Conservation (phyloP, 2,888 invertebrate species). For the Mechanitis mazaeus region DNA sequence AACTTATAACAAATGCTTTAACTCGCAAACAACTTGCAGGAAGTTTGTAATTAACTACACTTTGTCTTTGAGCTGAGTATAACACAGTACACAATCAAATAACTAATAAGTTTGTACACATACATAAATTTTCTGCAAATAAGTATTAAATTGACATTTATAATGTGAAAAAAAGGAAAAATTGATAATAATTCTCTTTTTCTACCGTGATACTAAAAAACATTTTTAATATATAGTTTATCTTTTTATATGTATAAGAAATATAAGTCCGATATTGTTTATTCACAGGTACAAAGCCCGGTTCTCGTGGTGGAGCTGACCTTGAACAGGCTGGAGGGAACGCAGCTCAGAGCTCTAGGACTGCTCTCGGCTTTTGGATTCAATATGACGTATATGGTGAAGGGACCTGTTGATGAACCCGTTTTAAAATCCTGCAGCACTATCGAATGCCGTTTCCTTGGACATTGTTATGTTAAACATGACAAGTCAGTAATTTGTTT, state of each 20-base stretch:
- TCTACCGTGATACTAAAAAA: too few relatives aligned
- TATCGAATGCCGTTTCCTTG: constrained; percentile 88
- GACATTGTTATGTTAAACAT: constrained; percentile 84
- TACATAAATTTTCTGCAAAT: too few relatives aligned
- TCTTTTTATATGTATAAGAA: too few relatives aligned
- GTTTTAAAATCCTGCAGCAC: constrained; percentile 83
- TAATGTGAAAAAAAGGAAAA: too few relatives aligned
- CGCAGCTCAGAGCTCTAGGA: constrained; percentile 88
- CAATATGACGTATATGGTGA: constrained; percentile 92
- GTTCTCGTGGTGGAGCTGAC: constrained; percentile 87
- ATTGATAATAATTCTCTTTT: too few relatives aligned
- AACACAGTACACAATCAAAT: background rate
- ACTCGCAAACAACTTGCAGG: background rate
- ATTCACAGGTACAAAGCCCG: constrained; percentile 77
- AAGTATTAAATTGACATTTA: too few relatives aligned
- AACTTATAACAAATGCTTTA: background rate
- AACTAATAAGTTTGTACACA: too few relatives aligned
- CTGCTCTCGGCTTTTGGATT: constrained; percentile 92
- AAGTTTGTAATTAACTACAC: constrained; percentile 3
- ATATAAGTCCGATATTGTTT: constrained; percentile 5
- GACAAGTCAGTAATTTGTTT: constrained; percentile 79
- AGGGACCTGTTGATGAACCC: constrained; percentile 62
- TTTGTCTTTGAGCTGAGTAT: background rate
- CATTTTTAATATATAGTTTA: too few relatives aligned
- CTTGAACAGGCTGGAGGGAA: constrained; percentile 84